These are phyloP conservation scores for Spialia ferax DNA, from an alignment of 2,888 invertebrate species.

Conservation along the genomic window DNA sequence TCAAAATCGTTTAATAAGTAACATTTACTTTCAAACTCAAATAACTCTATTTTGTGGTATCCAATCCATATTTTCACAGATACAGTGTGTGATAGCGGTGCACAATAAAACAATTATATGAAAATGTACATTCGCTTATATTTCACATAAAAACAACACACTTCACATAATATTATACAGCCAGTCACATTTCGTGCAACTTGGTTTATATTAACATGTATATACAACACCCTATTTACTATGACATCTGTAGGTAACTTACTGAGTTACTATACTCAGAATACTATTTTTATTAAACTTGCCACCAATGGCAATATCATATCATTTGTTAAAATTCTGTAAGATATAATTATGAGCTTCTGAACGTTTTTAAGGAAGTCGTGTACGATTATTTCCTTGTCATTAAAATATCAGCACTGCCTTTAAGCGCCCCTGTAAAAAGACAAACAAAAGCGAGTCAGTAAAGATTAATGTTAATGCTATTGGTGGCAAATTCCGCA, in stretches of 20 bases:
- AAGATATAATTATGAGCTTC: background rate
- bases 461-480: background rate
- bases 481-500: conserved; percentile 7
- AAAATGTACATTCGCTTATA: conserved; percentile 82
- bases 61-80: background rate
- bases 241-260: conserved; percentile 6
- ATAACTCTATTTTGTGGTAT: background rate
- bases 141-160: conserved; percentile 83
- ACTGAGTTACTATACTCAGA: background rate
- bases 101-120: conserved; percentile 70
- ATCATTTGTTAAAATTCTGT: no score
- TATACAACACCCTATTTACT: conserved; percentile 53
- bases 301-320: conserved; percentile 15
- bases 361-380: background rate
- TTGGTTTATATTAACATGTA: conserved; percentile 55
- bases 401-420: conserved; percentile 1
- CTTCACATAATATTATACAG: conserved; percentile 70
- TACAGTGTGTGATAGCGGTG: background rate
- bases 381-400: background rate
- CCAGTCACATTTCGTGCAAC: conserved; percentile 52
- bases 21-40: background rate
- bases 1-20: no score
- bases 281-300: background rate
- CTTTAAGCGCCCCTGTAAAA: conserved; percentile 1
- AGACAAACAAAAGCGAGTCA: background rate